Conservation (phyloP, 37 sponge, comb jelly and placozoan species). For the Ephydatia muelleri region DNA sequence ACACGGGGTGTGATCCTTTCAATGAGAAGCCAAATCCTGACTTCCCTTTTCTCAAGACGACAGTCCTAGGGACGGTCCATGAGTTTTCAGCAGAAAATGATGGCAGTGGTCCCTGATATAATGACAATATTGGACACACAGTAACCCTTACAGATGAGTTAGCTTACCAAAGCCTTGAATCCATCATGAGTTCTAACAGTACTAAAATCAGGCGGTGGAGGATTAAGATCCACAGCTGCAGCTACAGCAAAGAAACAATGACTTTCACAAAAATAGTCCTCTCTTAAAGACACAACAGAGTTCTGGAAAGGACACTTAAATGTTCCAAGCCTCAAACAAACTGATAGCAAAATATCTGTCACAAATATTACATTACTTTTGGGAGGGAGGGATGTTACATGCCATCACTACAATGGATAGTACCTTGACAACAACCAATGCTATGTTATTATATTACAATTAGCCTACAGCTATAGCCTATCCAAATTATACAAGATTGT, state of each 20-base stretch:
- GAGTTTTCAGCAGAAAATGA: slow-evolving; percentile 47
- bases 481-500: not conserved
- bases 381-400: too few relatives aligned
- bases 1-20: slow-evolving; percentile 33
- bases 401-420: too few relatives aligned
- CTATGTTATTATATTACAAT: too few relatives aligned
- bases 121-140: not conserved
- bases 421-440: too few relatives aligned
- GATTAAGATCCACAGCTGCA: slow-evolving; percentile 16
- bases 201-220: slow-evolving; percentile 23
- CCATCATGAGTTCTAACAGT: slow-evolving; percentile 34
- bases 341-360: too few relatives aligned
- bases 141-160: not conserved
- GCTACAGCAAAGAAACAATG: slow-evolving; percentile 8
- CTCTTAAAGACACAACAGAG: too few relatives aligned
- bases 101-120: slow-evolving; percentile 53
- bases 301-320: too few relatives aligned
- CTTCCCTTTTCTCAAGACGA: slow-evolving; percentile 19
- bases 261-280: not conserved
- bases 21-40: slow-evolving; percentile 53
- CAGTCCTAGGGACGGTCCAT: slow-evolving; percentile 50
- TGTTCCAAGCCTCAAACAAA: too few relatives aligned
- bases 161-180: slow-evolving; percentile 40
- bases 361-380: too few relatives aligned
- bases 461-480: too few relatives aligned